phyloP scores from a whole-genome alignment of 2,113 vertebrate species.

The Ceyx melanurus region DNA sequence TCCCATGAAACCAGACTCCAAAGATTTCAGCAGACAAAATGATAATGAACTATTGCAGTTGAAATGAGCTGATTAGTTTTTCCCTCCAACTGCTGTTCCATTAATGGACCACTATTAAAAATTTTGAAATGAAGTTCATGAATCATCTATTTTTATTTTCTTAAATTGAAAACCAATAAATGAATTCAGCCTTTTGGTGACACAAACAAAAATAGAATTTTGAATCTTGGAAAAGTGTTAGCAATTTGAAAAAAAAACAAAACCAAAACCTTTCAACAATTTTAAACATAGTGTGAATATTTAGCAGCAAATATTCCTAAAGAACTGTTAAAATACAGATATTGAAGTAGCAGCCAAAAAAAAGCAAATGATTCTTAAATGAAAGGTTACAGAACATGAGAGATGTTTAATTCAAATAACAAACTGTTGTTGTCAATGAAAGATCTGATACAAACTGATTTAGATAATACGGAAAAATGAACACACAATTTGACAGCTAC shows the following conservation, averaged over 20 bases:
- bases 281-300: slow-evolving; percentile 30
- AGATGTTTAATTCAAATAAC: slow-evolving; percentile 52
- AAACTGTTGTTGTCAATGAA: slow-evolving; percentile 62
- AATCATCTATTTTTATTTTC: slow-evolving; percentile 67
- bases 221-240: slow-evolving; percentile 13
- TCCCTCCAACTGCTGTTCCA: slow-evolving; percentile 63
- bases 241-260: background rate
- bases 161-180: slow-evolving; percentile 63
- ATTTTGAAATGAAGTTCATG: slow-evolving; percentile 58
- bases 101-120: slow-evolving; percentile 66
- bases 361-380: slow-evolving; percentile 55
- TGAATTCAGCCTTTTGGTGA: slow-evolving; percentile 35
- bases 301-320: slow-evolving; percentile 51
- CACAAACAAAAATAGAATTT: slow-evolving; percentile 58
- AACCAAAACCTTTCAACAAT: background rate
- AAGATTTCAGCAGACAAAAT: slow-evolving; percentile 64
- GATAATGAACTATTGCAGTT: slow-evolving; percentile 64
- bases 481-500: slow-evolving; percentile 73
- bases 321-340: slow-evolving; percentile 52
- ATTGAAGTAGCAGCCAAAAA: slow-evolving; percentile 57
- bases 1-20: slow-evolving; percentile 44
- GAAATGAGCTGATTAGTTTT: slow-evolving; percentile 69
- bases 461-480: slow-evolving; percentile 72
- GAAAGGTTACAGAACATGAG: slow-evolving; percentile 45
- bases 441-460: slow-evolving; percentile 69